A percentile compares a stretch with the other conserved stretches of the same genome.
phyloP scores from a whole-genome alignment of 2,888 invertebrate genomes.

The Pelosia muscerda region DNA sequence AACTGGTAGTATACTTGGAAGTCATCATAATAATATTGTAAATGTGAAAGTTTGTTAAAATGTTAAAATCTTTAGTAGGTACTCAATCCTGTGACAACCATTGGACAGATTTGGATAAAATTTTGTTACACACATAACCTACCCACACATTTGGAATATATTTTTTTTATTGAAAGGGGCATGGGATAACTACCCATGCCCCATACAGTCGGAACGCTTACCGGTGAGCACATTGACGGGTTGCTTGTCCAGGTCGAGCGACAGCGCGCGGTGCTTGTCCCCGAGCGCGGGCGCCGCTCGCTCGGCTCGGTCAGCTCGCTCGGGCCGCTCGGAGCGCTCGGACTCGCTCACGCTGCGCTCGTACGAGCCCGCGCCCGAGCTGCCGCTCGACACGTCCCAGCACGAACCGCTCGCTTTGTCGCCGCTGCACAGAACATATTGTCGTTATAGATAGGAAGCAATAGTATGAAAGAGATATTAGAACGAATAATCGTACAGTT shows the following conservation, averaged over 20 bases:
- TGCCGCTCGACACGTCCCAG: slow-evolving; percentile 77
- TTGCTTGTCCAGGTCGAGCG: slow-evolving; percentile 90
- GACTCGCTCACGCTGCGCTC: slow-evolving; percentile 88
- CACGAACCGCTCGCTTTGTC: slow-evolving; percentile 69
- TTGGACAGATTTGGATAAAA: no score
- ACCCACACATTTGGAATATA: no score
- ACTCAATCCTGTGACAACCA: no score
- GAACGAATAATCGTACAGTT: no score
- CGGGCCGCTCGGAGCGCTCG: slow-evolving; percentile 60
- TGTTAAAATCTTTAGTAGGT: neutral
- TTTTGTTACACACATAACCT: neutral
- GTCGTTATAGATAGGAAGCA: neutral
- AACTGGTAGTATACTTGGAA: no score
- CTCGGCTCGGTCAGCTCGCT: slow-evolving; percentile 86
- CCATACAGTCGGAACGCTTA: slow-evolving; percentile 23
- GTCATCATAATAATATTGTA: neutral
- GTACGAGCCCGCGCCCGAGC: slow-evolving; percentile 76
- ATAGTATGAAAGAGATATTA: no score
- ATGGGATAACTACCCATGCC: neutral
- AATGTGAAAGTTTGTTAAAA: no score
- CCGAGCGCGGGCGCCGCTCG: slow-evolving; percentile 56
- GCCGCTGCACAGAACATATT: slow-evolving; percentile 41
- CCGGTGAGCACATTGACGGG: slow-evolving; percentile 67
- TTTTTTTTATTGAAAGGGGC: no score
- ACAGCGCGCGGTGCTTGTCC: slow-evolving; percentile 89